Conservation (phyloP, 2,113 vertebrate genomes). For the Hippopotamus amphibius region DNA sequence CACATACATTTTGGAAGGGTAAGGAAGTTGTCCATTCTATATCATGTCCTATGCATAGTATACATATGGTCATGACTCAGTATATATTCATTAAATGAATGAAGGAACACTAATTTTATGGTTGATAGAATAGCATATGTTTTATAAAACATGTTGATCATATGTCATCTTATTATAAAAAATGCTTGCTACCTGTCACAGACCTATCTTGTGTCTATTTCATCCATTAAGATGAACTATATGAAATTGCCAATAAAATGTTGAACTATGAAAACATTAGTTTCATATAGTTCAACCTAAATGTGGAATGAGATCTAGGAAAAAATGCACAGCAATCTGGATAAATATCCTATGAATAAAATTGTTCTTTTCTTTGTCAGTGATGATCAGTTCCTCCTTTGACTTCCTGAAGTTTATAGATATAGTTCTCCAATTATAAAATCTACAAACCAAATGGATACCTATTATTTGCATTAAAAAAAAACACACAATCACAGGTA, state of each 20-base stretch:
- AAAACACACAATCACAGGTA: not conserved
- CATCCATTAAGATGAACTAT: not conserved
- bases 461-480: not conserved
- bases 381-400: not conserved
- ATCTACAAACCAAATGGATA: not conserved
- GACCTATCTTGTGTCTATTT: not conserved
- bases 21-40: not conserved
- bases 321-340: not conserved
- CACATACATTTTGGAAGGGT: not conserved
- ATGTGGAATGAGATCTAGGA: not conserved
- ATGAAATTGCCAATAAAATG: not conserved
- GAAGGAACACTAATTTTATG: not conserved
- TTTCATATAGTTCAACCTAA: not conserved
- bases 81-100: not conserved
- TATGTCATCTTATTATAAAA: not conserved
- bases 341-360: not conserved
- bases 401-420: not conserved
- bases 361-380: not conserved
- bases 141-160: not conserved
- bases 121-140: not conserved
- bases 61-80: not conserved
- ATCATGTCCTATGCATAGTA: not conserved
- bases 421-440: not conserved
- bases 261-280: not conserved
- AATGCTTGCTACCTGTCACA: not conserved